Evolutionary conservation across 2,797 vertebrate species (phyloP), one percentile per base, ranked within the genome.

Genomic region (Steatocranus sp.): DNA sequence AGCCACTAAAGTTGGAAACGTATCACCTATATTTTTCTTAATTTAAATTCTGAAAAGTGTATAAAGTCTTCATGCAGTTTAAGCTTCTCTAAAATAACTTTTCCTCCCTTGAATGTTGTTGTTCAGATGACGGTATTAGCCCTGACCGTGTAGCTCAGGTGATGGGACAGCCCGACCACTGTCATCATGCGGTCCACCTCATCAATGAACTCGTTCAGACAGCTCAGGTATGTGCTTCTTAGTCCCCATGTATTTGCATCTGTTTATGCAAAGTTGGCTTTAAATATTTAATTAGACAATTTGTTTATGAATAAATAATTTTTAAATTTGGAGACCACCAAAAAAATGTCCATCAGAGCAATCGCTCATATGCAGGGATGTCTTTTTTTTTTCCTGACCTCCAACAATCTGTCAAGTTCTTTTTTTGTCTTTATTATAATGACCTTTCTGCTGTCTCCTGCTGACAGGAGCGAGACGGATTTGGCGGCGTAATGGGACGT

Each of bases 191-290:
- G 0, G 97, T 98, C 5, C 98, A 99, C 84, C 96, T 99, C 95
- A 99, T 99, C 96, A 98, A 95, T 1, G 98, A 99, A 87, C 97
- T 99, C 78, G 98, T 99, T 77, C 97, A 99, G 10, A 99, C 98
- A 0, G 98, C 98, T 86, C 99, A 99, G 98, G 99, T 99, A 73
- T 41, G 12, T 53, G 9, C 30, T 25, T 30, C 15, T 50, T 4
- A 50, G 25, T 73, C 23, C 63, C 38, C 23, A 30, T 27, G 48
- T 51, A 50, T 51, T 75, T 75, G 49, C 12, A 51, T 51, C n/a
- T 75, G 49, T 75, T 73, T 23, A 48, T 11, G 8, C 14, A 27
- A 43, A 68, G 14, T 43, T 70, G 63, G 20, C 23, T 43, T 70
- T 43, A 43, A 70, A 18, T 36, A 56, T 27, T 30, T 56, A n/a